A percentile compares a stretch with the other conserved stretches of the same genome.
These are phyloP conservation scores for Trichacis sp. DNA, from an alignment of 2,888 invertebrate genomes.

Conservation along the genomic window DNA sequence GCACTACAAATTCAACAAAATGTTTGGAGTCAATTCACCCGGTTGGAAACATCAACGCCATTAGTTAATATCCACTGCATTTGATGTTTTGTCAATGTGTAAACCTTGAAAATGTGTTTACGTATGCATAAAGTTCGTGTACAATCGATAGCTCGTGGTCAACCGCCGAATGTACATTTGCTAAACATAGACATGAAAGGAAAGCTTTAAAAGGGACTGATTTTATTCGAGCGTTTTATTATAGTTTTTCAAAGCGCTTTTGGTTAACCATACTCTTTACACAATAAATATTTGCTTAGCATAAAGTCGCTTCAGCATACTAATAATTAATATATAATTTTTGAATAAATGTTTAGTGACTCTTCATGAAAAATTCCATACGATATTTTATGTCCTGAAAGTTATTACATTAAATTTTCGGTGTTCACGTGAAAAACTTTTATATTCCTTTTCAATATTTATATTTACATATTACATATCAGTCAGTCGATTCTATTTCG, in stretches of 20 bases:
- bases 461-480: constrained; percentile 20
- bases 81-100: background rate
- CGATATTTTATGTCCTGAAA: too few species aligned
- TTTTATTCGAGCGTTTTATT: background rate
- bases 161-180: constrained; percentile 22
- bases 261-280: background rate
- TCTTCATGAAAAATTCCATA: too few species aligned
- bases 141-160: constrained; percentile 31
- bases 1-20: too few species aligned
- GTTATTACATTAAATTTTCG: too few species aligned
- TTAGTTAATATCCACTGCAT: background rate
- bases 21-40: too few species aligned
- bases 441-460: too few species aligned
- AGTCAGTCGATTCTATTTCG: constrained; percentile 8
- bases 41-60: too few species aligned
- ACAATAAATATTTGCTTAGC: background rate
- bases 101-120: background rate
- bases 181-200: constrained; percentile 12
- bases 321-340: too few species aligned
- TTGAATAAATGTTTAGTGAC: too few species aligned
- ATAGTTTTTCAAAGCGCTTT: background rate
- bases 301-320: too few species aligned
- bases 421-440: too few species aligned
- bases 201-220: constrained; percentile 14
- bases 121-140: constrained; percentile 16